phyloP scores from a whole-genome alignment of 2,797 vertebrate genomes.

The Botia almorhae region DNA sequence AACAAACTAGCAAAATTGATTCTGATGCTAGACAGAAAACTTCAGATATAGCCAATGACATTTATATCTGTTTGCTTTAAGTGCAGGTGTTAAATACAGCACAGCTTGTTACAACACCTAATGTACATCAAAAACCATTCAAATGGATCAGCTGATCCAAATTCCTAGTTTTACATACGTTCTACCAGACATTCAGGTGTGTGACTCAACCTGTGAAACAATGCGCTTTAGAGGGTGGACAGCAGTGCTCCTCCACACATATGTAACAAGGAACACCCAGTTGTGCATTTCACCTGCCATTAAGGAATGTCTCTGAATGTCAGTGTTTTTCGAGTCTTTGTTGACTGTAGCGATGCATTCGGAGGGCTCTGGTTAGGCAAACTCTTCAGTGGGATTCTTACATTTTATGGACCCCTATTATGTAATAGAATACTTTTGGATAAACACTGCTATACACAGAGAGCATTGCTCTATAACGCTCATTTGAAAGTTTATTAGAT shows the following conservation, averaged over 20 bases:
- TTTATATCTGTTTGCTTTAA: background rate
- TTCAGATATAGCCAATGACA: background rate
- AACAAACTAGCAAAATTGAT: constrained; percentile 75
- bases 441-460: background rate
- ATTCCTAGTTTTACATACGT: background rate
- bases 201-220: constrained; percentile 57
- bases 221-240: constrained; percentile 57
- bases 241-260: constrained; percentile 59
- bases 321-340: background rate
- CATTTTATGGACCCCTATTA: constrained; percentile 59
- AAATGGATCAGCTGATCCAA: background rate
- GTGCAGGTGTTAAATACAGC: background rate
- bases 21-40: constrained; percentile 58
- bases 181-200: background rate
- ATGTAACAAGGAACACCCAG: background rate
- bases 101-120: background rate
- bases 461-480: background rate
- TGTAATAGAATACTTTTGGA: background rate
- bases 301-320: constrained; percentile 30
- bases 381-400: constrained; percentile 14
- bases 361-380: constrained; percentile 25
- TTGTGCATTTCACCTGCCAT: constrained; percentile 28
- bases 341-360: constrained; percentile 28
- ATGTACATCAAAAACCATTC: background rate
- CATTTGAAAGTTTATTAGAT: background rate